These are phyloP conservation scores for Tragelaphus buxtoni DNA, from an alignment of 2,113 vertebrate genomes.

Conservation along the genomic window DNA sequence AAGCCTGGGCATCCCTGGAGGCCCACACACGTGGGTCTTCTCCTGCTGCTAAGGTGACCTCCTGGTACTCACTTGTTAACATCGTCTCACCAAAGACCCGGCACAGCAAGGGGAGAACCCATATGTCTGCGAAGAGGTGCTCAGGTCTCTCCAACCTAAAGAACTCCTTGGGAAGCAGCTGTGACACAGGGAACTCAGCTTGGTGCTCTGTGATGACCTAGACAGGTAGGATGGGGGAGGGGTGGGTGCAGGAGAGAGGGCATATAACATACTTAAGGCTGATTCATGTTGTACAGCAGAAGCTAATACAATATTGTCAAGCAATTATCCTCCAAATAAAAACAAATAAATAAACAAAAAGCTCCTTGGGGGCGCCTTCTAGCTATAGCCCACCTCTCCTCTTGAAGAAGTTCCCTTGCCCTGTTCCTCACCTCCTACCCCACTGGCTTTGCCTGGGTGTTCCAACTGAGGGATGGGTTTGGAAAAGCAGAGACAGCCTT, in stretches of 20 bases:
- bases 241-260: not conserved
- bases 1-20: not conserved
- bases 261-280: not conserved
- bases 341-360: not conserved
- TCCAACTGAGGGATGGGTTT: not conserved
- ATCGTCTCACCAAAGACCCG: not conserved
- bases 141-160: not conserved
- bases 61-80: not conserved
- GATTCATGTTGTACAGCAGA: not conserved
- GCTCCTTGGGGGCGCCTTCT: not conserved
- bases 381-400: not conserved
- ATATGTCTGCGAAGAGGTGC: not conserved
- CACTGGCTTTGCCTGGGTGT: not conserved
- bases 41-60: not conserved
- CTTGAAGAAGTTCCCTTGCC: not conserved
- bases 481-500: not conserved
- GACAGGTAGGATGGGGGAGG: not conserved
- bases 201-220: not conserved
- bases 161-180: not conserved
- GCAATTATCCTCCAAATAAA: not conserved
- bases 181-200: not conserved
- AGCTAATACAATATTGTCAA: not conserved
- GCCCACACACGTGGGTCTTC: not conserved
- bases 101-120: not conserved
- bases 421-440: not conserved